phyloP scores from a whole-genome alignment of 2,888 invertebrate genomes.

The Caenorhabditis angaria region DNA sequence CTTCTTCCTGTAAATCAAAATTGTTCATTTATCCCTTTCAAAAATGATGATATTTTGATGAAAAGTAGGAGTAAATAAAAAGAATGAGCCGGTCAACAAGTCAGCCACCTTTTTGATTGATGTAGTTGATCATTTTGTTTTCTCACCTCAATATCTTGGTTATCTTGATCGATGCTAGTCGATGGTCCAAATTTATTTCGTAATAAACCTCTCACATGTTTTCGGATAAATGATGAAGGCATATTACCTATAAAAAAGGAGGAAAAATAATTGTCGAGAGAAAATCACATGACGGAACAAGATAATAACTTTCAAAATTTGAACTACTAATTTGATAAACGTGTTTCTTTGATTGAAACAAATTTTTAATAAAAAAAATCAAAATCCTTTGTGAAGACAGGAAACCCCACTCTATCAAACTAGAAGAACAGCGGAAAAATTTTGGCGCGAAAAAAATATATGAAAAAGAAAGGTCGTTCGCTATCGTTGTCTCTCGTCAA shows the following conservation, averaged over 20 bases:
- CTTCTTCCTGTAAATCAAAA: conserved; percentile 30
- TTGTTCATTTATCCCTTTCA: background rate
- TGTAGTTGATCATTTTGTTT: background rate
- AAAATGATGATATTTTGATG: background rate
- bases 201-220: conserved; percentile 62
- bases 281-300: background rate
- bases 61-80: background rate
- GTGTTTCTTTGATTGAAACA: background rate
- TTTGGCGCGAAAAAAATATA: conserved; percentile 1
- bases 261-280: background rate
- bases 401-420: background rate
- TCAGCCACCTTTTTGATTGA: conserved; percentile 1
- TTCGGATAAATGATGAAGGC: conserved; percentile 61
- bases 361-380: background rate
- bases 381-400: too few species aligned
- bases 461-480: conserved; percentile 4
- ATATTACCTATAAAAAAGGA: conserved; percentile 29
- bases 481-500: background rate
- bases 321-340: conserved; percentile 1
- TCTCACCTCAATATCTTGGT: conserved; percentile 15
- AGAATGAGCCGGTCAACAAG: too few species aligned
- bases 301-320: background rate
- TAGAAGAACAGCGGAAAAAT: background rate
- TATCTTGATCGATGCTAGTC: conserved; percentile 40
- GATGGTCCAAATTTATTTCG: conserved; percentile 62